Conservation (phyloP, 1,140 invertebrate species). For the Tetragonula clypearis region DNA sequence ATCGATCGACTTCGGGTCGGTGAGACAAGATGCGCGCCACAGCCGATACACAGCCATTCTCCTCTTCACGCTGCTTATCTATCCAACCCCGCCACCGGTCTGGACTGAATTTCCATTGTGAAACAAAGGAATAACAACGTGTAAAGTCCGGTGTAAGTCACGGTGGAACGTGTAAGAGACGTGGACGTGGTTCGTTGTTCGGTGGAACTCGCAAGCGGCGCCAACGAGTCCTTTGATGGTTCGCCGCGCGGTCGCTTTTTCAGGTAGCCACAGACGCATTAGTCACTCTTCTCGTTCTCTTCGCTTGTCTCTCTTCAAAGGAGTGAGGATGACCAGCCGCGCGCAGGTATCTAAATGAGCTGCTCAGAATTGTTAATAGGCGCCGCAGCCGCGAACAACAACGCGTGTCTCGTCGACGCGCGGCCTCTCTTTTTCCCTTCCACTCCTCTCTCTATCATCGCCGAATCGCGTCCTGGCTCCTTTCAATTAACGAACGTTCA, state of each 20-base stretch:
- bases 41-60: slow-evolving; percentile 11
- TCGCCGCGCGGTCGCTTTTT: slow-evolving; percentile 77
- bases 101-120: slow-evolving; percentile 14
- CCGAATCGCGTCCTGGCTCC: not conserved
- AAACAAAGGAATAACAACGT: slow-evolving; percentile 44
- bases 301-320: slow-evolving; percentile 44
- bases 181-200: slow-evolving; percentile 40
- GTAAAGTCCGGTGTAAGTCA: slow-evolving; percentile 46
- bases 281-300: slow-evolving; percentile 78
- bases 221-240: slow-evolving; percentile 81
- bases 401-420: slow-evolving; percentile 71
- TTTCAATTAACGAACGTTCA: not conserved
- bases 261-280: slow-evolving; percentile 83
- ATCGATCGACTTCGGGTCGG: too few relatives aligned
- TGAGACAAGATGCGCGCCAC: too few relatives aligned
- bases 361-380: slow-evolving; percentile 80
- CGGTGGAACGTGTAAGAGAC: slow-evolving; percentile 30
- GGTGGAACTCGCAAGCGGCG: slow-evolving; percentile 71
- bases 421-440: not conserved
- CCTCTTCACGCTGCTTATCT: slow-evolving; percentile 13
- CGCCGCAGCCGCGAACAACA: slow-evolving; percentile 57
- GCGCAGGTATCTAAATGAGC: slow-evolving; percentile 78
- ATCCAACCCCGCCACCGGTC: too few relatives aligned
- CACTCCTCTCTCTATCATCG: not conserved
- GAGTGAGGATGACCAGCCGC: slow-evolving; percentile 28